Conservation (phyloP, 1,140 invertebrate genomes). For the Drosophila nigromelanica region DNA sequence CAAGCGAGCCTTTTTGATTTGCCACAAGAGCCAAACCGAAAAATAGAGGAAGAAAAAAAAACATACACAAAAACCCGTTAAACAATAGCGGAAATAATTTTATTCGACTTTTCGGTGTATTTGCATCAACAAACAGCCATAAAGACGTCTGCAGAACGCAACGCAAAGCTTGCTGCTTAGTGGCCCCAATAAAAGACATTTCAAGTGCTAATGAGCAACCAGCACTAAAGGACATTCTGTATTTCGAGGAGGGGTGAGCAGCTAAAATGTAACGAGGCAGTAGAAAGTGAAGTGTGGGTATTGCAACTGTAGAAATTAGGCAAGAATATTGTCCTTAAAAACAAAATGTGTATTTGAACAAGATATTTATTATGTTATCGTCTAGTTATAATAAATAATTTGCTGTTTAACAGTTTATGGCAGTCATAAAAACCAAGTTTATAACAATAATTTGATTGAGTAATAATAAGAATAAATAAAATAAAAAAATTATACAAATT, state of each 20-base stretch:
- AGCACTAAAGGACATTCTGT: constrained; percentile 13
- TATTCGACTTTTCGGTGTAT: constrained; percentile 59
- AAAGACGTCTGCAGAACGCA: constrained; percentile 56
- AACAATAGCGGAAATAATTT: constrained; percentile 76
- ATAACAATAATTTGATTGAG: too few species aligned
- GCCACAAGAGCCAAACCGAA: constrained; percentile 22
- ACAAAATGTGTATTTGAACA: too few species aligned
- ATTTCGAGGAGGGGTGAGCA: neutral
- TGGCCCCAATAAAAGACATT: constrained; percentile 55
- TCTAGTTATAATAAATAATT: too few species aligned
- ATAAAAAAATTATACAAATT: too few species aligned
- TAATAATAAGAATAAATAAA: too few species aligned
- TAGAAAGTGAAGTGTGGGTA: too few species aligned
- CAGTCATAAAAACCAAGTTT: too few species aligned
- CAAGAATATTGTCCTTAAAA: too few species aligned
- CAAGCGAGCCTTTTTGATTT: constrained; percentile 42
- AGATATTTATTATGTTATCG: too few species aligned
- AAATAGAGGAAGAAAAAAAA: constrained; percentile 15
- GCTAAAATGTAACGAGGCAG: neutral
- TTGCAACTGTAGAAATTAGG: neutral
- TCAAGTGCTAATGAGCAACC: constrained; percentile 51
- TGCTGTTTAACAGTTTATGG: too few species aligned
- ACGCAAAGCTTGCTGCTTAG: constrained; percentile 37
- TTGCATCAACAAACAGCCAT: constrained; percentile 71
- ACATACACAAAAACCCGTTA: constrained; percentile 31